Conservation (phyloP, 2,888 invertebrate genomes). For the Dinocampus coccinellae region DNA sequence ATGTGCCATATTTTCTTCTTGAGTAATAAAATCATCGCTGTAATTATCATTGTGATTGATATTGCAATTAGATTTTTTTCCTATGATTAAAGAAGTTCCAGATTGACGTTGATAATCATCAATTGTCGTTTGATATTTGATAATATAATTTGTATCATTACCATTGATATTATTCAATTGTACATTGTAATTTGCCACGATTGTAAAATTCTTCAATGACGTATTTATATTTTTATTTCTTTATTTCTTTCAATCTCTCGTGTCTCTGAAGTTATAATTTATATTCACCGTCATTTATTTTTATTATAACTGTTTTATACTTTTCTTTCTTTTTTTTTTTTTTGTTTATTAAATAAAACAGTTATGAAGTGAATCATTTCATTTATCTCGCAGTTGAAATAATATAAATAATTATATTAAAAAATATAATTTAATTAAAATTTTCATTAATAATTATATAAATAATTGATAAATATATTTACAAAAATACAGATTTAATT, state of each 20-base stretch:
- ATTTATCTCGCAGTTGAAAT: too few species aligned
- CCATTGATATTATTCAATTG: not conserved
- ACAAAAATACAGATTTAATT: not conserved
- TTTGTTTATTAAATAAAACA: too few species aligned
- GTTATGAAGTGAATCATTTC: too few species aligned
- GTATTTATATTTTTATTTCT: not conserved
- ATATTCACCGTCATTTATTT: too few species aligned
- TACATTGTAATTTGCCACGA: not conserved
- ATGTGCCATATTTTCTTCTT: not conserved
- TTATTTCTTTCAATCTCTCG: not conserved
- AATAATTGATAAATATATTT: not conserved
- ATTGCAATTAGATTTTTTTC: not conserved
- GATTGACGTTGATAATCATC: not conserved
- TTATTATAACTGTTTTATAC: too few species aligned
- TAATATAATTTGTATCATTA: not conserved
- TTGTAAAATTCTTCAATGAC: too few species aligned
- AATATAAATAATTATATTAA: too few species aligned
- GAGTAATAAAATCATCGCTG: not conserved
- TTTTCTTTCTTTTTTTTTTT: not conserved
- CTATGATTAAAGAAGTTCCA: constrained; percentile 7
- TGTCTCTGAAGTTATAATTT: too few species aligned
- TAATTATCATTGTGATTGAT: not conserved
- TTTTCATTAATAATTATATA: too few species aligned
- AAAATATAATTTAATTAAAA: too few species aligned
- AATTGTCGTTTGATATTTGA: not conserved